phyloP scores from a whole-genome alignment of 53 echinoderm and acorn worm species.

The Stichopus horrens region DNA sequence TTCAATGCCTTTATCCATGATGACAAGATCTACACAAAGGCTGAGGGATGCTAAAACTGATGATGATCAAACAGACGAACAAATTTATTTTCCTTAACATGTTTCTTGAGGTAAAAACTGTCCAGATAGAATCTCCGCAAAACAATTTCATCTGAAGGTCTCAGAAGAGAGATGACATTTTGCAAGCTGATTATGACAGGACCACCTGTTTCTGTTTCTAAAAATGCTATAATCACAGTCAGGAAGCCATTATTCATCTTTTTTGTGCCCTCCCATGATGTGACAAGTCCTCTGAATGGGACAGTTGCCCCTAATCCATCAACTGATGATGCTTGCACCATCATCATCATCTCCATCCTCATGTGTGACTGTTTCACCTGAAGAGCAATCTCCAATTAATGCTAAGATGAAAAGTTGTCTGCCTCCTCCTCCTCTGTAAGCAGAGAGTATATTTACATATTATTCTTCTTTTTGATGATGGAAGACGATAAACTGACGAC shows the following conservation, averaged over 20 bases:
- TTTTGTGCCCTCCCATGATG: not conserved
- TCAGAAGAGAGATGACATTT: slow-evolving; percentile 7
- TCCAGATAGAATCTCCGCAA: not conserved
- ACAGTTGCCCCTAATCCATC: not conserved
- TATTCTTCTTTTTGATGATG: not conserved
- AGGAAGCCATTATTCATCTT: slow-evolving; percentile 20
- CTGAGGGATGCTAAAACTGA: no score
- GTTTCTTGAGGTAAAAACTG: no score
- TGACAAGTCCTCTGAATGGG: not conserved
- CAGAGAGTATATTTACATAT: not conserved
- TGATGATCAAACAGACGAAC: no score
- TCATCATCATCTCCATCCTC: not conserved
- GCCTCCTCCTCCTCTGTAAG: not conserved
- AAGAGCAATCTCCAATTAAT: not conserved
- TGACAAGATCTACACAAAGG: no score
- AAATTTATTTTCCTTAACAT: no score
- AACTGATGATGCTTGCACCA: not conserved
- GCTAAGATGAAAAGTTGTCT: not conserved
- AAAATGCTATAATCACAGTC: slow-evolving; percentile 15
- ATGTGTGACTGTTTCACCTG: not conserved
- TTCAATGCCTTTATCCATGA: no score
- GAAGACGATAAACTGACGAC: not conserved
- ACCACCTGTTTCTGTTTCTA: slow-evolving; percentile 10
- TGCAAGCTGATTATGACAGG: not conserved
- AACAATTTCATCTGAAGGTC: not conserved